Evolutionary conservation across 2,888 invertebrate species (phyloP), one percentile per base, ranked within the genome.

Genomic region (Tipula helvola): DNA sequence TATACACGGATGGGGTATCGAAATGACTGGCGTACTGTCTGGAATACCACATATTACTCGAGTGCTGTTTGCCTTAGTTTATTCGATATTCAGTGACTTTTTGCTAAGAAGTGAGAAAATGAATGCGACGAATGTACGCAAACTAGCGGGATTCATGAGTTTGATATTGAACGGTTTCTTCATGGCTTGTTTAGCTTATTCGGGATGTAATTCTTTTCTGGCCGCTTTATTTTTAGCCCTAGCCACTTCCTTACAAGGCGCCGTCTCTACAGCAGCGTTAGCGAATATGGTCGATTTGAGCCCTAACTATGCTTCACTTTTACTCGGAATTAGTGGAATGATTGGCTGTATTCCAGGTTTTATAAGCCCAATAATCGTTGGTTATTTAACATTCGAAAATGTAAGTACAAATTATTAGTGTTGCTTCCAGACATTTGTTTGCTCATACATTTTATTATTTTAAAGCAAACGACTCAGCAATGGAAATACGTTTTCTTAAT

Each of bases 221-320:
- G 95, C 95, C 0, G 93, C 95, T 83, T 89, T 93, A 2, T 93
- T 94, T 88, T 91, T 95, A 88, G 93, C 94, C 57, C 88, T 93
- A n/a, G 94, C 95, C 0, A 93, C 94, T 1, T 93, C 93, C 83
- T 91, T 93, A 5, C 94, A 94, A 89, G 95, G 95, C 0, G 94
- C 95, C 0, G 93, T 94, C 1, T 94, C 95, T 0, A 93, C 95
- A 0, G 95, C 95, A 0, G 93, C 94, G 0, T 90, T 95, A 52
- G 94, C 95, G 2, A 93, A 93, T 87, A 92, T 95, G 87, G 94
- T 95, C 7, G 95, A 95, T 88, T 92, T 95, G 86, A 93, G 95
- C 87, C 94, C 94, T 0, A 95, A 94, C 90, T 90, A 92, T 91
- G 90, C 91, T 90, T 94, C 93, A 88, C 91, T 95, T 39, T 91